Conservation (phyloP, 1,140 invertebrate genomes). For the Drosophila tropicalis region DNA sequence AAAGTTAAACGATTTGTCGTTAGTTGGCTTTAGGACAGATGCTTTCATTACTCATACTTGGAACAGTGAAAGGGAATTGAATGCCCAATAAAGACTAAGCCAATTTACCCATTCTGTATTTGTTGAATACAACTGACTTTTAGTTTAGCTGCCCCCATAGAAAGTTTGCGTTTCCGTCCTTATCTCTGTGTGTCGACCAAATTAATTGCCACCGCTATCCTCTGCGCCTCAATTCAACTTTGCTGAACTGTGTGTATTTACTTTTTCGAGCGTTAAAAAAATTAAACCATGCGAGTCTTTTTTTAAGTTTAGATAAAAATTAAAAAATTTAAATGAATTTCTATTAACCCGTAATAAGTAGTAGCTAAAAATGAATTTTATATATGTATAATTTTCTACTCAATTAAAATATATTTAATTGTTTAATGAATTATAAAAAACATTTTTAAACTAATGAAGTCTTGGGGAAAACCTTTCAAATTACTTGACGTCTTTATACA, state of each 20-base stretch:
- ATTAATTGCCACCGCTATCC: not conserved
- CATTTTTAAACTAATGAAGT: too few relatives aligned
- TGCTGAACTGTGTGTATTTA: not conserved
- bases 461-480: too few relatives aligned
- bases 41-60: slow-evolving; percentile 9
- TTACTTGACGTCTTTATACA: too few relatives aligned
- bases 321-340: not conserved
- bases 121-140: not conserved
- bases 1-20: slow-evolving; percentile 5
- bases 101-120: not conserved
- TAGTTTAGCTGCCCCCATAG: not conserved
- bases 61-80: not conserved
- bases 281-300: not conserved
- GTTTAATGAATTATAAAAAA: too few relatives aligned
- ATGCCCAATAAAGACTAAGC: slow-evolving; percentile 1
- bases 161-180: not conserved
- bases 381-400: too few relatives aligned
- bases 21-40: not conserved
- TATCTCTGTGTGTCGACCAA: not conserved
- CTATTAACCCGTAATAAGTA: too few relatives aligned
- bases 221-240: not conserved
- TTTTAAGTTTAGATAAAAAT: not conserved
- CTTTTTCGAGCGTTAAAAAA: not conserved
- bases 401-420: too few relatives aligned
- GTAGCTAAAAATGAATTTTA: too few relatives aligned